Conservation (phyloP, 2,888 invertebrate genomes). For the Lottia gigantea region DNA sequence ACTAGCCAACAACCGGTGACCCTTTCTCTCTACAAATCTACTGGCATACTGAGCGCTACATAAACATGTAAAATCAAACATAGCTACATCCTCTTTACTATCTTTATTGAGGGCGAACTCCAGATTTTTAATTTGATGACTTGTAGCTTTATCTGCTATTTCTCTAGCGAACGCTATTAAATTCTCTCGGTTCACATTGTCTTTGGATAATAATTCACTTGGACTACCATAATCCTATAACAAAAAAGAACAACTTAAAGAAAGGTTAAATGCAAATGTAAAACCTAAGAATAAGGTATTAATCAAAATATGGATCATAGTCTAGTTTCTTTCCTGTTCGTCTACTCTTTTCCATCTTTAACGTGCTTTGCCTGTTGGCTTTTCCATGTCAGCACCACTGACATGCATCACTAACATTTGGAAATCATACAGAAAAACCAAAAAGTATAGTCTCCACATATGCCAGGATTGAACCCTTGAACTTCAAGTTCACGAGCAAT, state of each 20-base stretch:
- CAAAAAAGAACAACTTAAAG: background rate
- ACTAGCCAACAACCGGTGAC: conserved; percentile 85
- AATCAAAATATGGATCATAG: too few relatives aligned
- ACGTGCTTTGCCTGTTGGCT: too few relatives aligned
- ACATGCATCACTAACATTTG: too few relatives aligned
- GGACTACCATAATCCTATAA: conserved; percentile 89
- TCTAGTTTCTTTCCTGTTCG: too few relatives aligned
- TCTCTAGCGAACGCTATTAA: conserved; percentile 91
- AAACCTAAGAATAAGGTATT: background rate
- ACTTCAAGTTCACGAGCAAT: too few relatives aligned
- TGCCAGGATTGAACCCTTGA: too few relatives aligned
- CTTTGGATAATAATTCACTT: conserved; percentile 83
- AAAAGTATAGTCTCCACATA: too few relatives aligned
- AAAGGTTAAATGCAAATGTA: too few relatives aligned
- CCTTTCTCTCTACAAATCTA: conserved; percentile 80
- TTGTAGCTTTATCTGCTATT: conserved; percentile 82
- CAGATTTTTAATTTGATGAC: conserved; percentile 69
- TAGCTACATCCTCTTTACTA: conserved; percentile 95
- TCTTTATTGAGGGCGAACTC: conserved; percentile 98
- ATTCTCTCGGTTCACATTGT: conserved; percentile 91
- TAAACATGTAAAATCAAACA: conserved; percentile 99
- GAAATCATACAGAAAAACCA: too few relatives aligned
- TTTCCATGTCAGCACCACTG: too few relatives aligned
- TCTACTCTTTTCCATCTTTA: too few relatives aligned
- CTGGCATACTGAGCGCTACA: conserved; percentile 96